A percentile compares a stretch with the other conserved stretches of the same genome.
Evolutionary conservation across 2,888 invertebrate genomes (phyloP).

Genomic region (Ptychoptera albimana): DNA sequence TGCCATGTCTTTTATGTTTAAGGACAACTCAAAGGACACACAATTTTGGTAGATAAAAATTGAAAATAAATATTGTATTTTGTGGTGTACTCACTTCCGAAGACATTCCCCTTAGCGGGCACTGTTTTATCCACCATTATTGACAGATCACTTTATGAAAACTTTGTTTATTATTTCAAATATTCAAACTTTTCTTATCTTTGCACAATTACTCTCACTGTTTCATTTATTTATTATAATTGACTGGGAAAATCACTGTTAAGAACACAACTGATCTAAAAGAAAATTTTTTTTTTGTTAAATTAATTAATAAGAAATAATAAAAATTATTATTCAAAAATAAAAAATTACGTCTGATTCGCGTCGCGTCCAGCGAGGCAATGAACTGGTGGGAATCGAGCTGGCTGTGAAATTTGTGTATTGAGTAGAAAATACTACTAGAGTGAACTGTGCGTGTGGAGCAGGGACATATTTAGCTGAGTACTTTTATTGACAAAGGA

Average conservation of each 20-base stretch:
- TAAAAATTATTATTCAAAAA: neutral
- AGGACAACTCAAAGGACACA: too few relatives aligned
- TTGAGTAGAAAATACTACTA: too few relatives aligned
- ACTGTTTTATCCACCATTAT: slow-evolving; percentile 32
- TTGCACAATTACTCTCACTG: neutral
- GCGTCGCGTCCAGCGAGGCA: slow-evolving; percentile 1
- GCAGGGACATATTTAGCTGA: too few relatives aligned
- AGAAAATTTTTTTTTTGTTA: neutral
- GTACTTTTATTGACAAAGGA: too few relatives aligned
- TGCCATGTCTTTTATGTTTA: too few relatives aligned
- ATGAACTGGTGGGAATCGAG: neutral
- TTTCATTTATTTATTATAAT: neutral
- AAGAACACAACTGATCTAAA: neutral
- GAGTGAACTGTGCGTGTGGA: too few relatives aligned
- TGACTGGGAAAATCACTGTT: neutral
- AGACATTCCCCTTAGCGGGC: slow-evolving; percentile 38
- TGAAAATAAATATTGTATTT: slow-evolving; percentile 1
- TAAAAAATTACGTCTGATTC: neutral
- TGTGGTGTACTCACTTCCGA: slow-evolving; percentile 36
- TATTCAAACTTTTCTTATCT: too few relatives aligned
- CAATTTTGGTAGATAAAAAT: too few relatives aligned
- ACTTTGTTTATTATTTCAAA: neutral
- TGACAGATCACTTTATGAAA: neutral
- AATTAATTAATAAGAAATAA: neutral
- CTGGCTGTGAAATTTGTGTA: too few relatives aligned